A percentile compares a stretch with the other conserved stretches of the same genome.
phyloP scores from a whole-genome alignment of 2,888 invertebrate species.

The Iselma pallidipennis region DNA sequence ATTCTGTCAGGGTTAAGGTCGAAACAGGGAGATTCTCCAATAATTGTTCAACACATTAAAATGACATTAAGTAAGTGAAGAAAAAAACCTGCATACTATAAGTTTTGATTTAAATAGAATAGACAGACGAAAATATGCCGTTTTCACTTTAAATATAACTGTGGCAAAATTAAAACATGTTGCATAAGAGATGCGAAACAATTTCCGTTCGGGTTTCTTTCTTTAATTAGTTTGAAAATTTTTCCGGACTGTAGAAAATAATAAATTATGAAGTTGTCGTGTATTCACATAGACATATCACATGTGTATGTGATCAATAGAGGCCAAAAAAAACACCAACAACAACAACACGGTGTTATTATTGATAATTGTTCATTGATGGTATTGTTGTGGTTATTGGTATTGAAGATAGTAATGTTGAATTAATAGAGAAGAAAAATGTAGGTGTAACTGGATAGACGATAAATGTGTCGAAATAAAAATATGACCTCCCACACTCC shows the following conservation, averaged over 20 bases:
- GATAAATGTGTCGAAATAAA: slow-evolving; percentile 42
- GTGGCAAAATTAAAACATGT: slow-evolving; percentile 15
- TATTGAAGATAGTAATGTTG: background rate
- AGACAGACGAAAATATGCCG: slow-evolving; percentile 10
- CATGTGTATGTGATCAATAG: background rate
- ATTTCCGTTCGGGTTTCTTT: slow-evolving; percentile 5
- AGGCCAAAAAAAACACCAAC: slow-evolving; percentile 6
- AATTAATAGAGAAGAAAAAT: slow-evolving; percentile 18
- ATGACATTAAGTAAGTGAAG: slow-evolving; percentile 3
- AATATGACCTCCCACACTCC: slow-evolving; percentile 47
- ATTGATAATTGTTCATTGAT: background rate
- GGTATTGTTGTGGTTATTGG: background rate
- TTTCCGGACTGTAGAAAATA: slow-evolving; percentile 10
- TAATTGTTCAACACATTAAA: background rate
- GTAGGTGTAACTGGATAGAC: slow-evolving; percentile 35
- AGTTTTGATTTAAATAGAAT: slow-evolving; percentile 16
- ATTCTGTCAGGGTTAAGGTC: slow-evolving; percentile 1
- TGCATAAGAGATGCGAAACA: slow-evolving; percentile 8
- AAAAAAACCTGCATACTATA: slow-evolving; percentile 13
- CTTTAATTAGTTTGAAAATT: slow-evolving; percentile 16
- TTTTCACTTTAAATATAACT: slow-evolving; percentile 21
- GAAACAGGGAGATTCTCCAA: background rate
- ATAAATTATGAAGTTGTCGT: slow-evolving; percentile 6
- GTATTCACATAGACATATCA: background rate
- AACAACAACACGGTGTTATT: background rate